Evolutionary conservation across 2,797 vertebrate genomes (phyloP).

Genomic region (Falco concolor): DNA sequence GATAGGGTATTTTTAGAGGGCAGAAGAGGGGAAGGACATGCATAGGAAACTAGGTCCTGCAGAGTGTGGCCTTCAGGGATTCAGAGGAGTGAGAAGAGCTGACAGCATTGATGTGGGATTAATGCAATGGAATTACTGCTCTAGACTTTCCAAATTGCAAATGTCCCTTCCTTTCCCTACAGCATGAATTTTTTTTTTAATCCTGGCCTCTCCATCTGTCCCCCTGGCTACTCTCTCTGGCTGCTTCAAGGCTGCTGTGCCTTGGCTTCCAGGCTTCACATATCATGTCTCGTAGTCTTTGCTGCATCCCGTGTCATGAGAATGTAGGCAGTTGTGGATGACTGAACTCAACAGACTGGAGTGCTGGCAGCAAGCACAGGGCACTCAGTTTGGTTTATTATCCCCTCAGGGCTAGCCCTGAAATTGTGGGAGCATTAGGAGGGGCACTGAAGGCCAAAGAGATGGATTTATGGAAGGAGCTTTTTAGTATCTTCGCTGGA

Average conservation of each 20-base stretch:
- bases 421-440: background rate
- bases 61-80: background rate
- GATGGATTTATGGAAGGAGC: background rate
- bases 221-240: conserved; percentile 59
- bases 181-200: conserved; percentile 55
- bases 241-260: conserved; percentile 48
- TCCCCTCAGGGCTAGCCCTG: background rate
- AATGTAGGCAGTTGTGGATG: background rate
- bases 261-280: conserved; percentile 24
- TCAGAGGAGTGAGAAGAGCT: conserved; percentile 12
- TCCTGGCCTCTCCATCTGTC: conserved; percentile 39
- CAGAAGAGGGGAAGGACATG: background rate
- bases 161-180: conserved; percentile 24
- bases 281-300: conserved; percentile 19
- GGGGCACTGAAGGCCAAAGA: background rate
- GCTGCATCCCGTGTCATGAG: conserved; percentile 4
- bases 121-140: background rate
- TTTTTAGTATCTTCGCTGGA: background rate
- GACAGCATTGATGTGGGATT: background rate
- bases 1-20: conserved; percentile 1
- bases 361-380: background rate
- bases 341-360: conserved; percentile 1
- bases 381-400: background rate
- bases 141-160: conserved; percentile 41
- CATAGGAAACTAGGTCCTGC: background rate